Evolutionary conservation across 1,140 invertebrate species (phyloP), one percentile per base, ranked within the genome.

Genomic region (Cylas formicarius): DNA sequence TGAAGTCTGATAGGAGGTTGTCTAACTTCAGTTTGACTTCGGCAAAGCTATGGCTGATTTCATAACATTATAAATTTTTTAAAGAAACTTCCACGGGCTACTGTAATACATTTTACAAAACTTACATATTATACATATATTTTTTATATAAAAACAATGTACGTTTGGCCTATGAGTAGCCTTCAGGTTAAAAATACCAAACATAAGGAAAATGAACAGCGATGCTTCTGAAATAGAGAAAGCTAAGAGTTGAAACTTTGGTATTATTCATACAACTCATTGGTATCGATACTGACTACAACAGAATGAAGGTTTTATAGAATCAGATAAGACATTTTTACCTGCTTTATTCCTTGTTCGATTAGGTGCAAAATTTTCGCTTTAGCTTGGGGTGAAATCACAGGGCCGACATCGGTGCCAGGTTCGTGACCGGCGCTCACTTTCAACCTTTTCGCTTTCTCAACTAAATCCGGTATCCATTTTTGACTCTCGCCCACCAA

Each of bases 361-460:
- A 99, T 75, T 2, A 99, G 70, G n/a, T 78, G 69, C 16, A 74
- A 66, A 51, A 99, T 97, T 46, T 92, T 77, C 51, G 90, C 61
- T 63, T 97, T 97, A 0, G 95, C 80, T 50, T 85, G 77, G 4
- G 83, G 84, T 4, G 91, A 96, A 61, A 99, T 99, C 3, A 99
- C 89, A 6, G 97, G 97, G 2, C 97, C 96, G 8, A 99, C 71
- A 70, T 99, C 96, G n/a, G 94, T 83, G 21, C 82, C 89, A 24
- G 91, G 83, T 31, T 90, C 75, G 60, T 90, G 82, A 6, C 92
- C 90, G 13, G 93, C 91, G 65, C 89, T 96, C 0, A 99, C 95
- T 67, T 92, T 92, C 8, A 99, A 72, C 41, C 81, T 82, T 62
- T 86, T 82, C 0, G 94, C 90, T 27, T 87, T 81, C 39, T 85